phyloP scores from a whole-genome alignment of 23 tunicate species.

The Diplosoma virens region DNA sequence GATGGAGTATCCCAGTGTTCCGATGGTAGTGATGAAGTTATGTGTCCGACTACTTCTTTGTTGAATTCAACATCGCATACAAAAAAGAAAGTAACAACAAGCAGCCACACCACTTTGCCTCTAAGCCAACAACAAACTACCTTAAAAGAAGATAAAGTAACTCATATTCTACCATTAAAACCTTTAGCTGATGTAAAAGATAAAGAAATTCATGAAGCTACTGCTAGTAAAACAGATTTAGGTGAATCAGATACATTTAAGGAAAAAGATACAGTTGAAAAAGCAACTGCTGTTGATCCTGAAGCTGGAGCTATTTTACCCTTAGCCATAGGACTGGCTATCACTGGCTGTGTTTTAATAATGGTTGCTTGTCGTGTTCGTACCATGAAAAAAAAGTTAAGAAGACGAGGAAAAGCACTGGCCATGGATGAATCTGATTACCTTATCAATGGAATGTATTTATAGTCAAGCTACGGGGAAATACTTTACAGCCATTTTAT shows the following conservation, averaged over 20 bases:
- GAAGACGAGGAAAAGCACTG: conserved; percentile 51
- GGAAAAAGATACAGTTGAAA: background rate
- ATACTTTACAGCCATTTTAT: too few relatives aligned
- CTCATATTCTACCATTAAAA: too few relatives aligned
- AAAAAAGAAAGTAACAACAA: background rate
- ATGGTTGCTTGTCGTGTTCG: conserved; percentile 74
- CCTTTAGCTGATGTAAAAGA: background rate
- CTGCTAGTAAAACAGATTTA: background rate
- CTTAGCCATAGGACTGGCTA: conserved; percentile 70
- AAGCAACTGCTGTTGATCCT: conserved; percentile 6
- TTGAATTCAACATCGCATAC: background rate
- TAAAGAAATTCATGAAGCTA: background rate
- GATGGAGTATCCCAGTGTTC: conserved; percentile 42
- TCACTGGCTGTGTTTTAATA: conserved; percentile 58
- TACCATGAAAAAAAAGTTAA: conserved; percentile 52
- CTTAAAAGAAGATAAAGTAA: too few relatives aligned
- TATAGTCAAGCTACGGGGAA: too few relatives aligned
- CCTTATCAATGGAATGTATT: conserved; percentile 91
- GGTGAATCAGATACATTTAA: too few relatives aligned
- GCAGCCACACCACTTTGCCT: background rate
- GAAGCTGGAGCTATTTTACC: conserved; percentile 75
- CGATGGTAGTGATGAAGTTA: conserved; percentile 75
- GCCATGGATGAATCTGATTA: conserved; percentile 89
- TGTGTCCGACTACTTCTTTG: conserved; percentile 33
- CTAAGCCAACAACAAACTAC: background rate